Percentiles rank a stretch among this genome's conserved stretches.
phyloP scores from a whole-genome alignment of 92 coral and sea anemone genomes.

The Epizoanthus stellaris region DNA sequence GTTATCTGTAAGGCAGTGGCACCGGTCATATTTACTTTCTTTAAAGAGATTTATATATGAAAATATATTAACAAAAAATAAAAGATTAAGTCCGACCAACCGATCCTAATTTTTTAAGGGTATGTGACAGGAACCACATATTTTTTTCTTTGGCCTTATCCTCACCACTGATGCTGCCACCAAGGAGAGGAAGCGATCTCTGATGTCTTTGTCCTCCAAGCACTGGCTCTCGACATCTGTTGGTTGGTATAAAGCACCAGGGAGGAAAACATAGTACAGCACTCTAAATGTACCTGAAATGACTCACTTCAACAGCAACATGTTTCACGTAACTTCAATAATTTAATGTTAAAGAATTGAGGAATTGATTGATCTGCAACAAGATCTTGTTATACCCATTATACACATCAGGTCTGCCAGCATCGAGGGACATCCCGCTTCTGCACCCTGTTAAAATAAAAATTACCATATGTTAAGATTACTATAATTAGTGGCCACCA shows the following conservation, averaged over 20 bases:
- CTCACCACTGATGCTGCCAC: conserved; percentile 92
- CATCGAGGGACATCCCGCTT: conserved; percentile 73
- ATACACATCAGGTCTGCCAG: conserved; percentile 95
- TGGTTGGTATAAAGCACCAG: conserved; percentile 78
- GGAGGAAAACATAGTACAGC: conserved; percentile 78
- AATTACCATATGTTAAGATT: not conserved
- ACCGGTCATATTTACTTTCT: not conserved
- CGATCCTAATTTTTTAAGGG: too few species aligned
- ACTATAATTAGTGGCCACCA: too few species aligned
- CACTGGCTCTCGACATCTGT: conserved; percentile 98
- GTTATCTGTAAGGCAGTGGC: not conserved
- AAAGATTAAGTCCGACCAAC: too few species aligned
- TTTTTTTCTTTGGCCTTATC: not conserved
- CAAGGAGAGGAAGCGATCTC: conserved; percentile 87
- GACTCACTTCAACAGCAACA: conserved; percentile 45
- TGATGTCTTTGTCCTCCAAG: conserved; percentile 82
- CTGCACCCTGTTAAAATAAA: conserved; percentile 64
- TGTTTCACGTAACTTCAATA: conserved; percentile 43
- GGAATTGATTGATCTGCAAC: conserved; percentile 71
- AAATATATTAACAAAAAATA: not conserved
- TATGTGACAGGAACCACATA: too few species aligned
- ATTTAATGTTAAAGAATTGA: conserved; percentile 61
- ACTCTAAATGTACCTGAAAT: conserved; percentile 67
- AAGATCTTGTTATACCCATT: conserved; percentile 95
- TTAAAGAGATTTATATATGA: too few species aligned